phyloP scores from a whole-genome alignment of 2,888 invertebrate genomes.

The Stenchaetothrips biformis region DNA sequence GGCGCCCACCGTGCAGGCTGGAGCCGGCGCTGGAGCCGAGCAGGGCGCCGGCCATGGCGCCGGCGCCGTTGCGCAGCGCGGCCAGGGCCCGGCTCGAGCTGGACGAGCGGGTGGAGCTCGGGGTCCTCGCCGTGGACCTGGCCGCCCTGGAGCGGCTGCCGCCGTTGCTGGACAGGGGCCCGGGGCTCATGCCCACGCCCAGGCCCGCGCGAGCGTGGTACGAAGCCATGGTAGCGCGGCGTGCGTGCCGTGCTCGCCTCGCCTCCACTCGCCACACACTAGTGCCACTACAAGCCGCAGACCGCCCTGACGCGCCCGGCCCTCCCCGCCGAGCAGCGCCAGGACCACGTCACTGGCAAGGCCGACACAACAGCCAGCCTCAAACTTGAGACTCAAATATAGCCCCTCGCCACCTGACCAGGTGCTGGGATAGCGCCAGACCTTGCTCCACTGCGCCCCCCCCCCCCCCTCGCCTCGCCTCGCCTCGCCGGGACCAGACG shows the following conservation, averaged over 20 bases:
- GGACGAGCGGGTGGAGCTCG: neutral
- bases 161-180: constrained; percentile 23
- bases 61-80: neutral
- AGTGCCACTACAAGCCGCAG: no score
- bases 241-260: no score
- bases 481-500: neutral
- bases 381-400: constrained; percentile 25
- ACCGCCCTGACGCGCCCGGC: no score
- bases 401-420: constrained; percentile 19
- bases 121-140: neutral
- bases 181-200: constrained; percentile 28
- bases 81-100: neutral
- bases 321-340: neutral
- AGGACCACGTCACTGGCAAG: neutral
- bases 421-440: constrained; percentile 14
- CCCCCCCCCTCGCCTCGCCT: neutral
- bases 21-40: constrained; percentile 30
- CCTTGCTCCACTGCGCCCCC: neutral
- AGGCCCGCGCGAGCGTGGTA: constrained; percentile 27
- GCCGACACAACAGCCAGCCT: constrained; percentile 13
- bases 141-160: neutral
- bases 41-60: constrained; percentile 18
- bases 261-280: no score
- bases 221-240: constrained; percentile 27
- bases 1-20: constrained; percentile 32